Base-by-base conservation (phyloP, 2,113 vertebrate genomes). In the Rhinopomastus cyanomelas region DNA sequence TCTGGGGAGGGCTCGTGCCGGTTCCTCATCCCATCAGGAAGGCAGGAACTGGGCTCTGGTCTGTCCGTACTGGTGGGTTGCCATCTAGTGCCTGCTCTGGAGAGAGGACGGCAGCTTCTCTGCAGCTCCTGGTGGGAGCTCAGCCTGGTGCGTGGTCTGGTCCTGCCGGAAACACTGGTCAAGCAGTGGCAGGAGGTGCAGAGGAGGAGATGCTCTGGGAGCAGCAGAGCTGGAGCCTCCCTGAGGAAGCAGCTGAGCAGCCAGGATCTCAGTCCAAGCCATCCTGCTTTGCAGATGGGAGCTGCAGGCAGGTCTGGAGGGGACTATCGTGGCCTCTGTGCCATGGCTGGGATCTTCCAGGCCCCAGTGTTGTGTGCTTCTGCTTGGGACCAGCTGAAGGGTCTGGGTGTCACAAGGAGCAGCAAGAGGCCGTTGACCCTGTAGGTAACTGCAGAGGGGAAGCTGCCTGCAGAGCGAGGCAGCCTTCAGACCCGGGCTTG, bases 261-360 rank as follows among this genome's bases (percentile, higher is more conserved):
- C 3, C 16, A 57, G 52, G 32, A 4, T 69, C 34, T 76, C 60
- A 78, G 64, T 14, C 72, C 2, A 3, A 25, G 56, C 51, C 69
- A 42, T 48, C 21, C 18, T 29, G 18, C 17, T 87, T 26, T 34
- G 44, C 42, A 59, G n/a, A 23, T 74, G 51, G 86, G 80, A 67
- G 65, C 75, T 65, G 64, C 37, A 4, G 66, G 27, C 0, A 2
- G 65, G 4, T 66, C 67, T 57, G 36, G 75, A 81, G 55, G 64
- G 71, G 81, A 20, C 75, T 79, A 14, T 52, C 51, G 12, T 65
- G 66, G 16, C 32, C 9, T 11, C 18, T 21, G 3, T n/a, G 60
- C 78, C 36, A 19, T 0, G 23, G 51, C 57, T 39, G 52, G 14
- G 1, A 29, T 8, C n/a, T n/a, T n/a, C n/a, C n/a, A n/a, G n/a